A percentile compares a stretch with the other conserved stretches of the same genome.
phyloP scores from a whole-genome alignment of 1,140 invertebrate species.

The Pseudobourletiella spinata region DNA sequence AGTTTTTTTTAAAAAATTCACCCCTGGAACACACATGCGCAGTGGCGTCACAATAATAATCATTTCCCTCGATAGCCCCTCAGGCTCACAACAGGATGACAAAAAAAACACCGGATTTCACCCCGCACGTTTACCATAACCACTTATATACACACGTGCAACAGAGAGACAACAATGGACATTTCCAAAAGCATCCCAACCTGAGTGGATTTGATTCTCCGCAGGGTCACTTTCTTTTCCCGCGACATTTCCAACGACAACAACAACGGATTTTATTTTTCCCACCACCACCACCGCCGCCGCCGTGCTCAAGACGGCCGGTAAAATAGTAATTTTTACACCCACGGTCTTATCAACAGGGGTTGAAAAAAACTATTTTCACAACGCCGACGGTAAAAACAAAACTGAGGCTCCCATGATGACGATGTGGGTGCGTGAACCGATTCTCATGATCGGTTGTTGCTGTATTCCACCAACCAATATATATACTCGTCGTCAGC shows the following conservation, averaged over 20 bases:
- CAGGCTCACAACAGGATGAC: not conserved
- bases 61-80: not conserved
- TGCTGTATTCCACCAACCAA: too few species aligned
- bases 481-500: too few species aligned
- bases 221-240: constrained; percentile 33
- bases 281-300: too few species aligned
- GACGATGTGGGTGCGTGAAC: too few species aligned
- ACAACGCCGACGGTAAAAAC: not conserved
- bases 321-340: too few species aligned
- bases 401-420: too few species aligned
- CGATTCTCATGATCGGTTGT: too few species aligned
- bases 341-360: not conserved
- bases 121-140: not conserved
- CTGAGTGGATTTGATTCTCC: constrained; percentile 34
- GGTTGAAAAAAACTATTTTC: not conserved
- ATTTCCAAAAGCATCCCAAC: constrained; percentile 8
- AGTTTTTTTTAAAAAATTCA: not conserved
- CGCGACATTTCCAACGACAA: constrained; percentile 18
- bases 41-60: not conserved
- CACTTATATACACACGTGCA: not conserved
- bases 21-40: not conserved
- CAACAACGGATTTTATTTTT: not conserved
- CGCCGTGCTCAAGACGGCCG: too few species aligned
- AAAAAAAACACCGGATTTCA: not conserved
- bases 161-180: not conserved